Percentiles rank a stretch among this genome's conserved stretches.
Conservation (phyloP, 37 sponge, comb jelly and placozoan genomes). For the Crambe crambe region DNA sequence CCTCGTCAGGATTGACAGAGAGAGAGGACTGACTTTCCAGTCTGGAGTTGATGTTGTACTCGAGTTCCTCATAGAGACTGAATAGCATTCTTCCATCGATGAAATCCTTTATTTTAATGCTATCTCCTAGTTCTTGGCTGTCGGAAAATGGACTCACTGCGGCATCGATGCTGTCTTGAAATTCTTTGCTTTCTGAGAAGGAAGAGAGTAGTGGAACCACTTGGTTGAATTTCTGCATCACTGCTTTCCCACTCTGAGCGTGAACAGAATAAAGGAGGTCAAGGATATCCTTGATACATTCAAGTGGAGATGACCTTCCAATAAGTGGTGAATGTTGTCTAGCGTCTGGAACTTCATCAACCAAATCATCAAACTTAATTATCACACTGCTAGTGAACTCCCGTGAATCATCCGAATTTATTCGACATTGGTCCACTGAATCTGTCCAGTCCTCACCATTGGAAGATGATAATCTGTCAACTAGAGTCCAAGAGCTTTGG, state of each 20-base stretch:
- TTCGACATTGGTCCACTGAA: no score
- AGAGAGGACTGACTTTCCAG: slow-evolving; percentile 7
- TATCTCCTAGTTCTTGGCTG: neutral
- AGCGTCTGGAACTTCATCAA: no score
- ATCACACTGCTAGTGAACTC: slow-evolving; percentile 4
- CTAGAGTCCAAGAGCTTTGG: neutral
- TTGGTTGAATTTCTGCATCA: neutral
- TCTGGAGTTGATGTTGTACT: slow-evolving; percentile 6
- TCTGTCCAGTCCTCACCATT: neutral
- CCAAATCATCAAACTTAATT: slow-evolving; percentile 4
- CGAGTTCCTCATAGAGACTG: slow-evolving; percentile 12
- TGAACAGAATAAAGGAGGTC: slow-evolving; percentile 8
- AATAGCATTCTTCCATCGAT: neutral
- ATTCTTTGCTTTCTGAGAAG: slow-evolving; percentile 3
- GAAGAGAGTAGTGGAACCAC: neutral
- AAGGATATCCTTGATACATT: neutral
- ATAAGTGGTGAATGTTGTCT: neutral
- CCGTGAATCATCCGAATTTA: neutral
- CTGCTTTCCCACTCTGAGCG: slow-evolving; percentile 3
- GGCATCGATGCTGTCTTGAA: neutral
- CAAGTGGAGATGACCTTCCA: neutral
- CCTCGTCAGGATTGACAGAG: slow-evolving; percentile 26
- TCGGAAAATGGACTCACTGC: neutral
- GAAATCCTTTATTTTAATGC: slow-evolving; percentile 1
- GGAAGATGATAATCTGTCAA: neutral